A percentile compares a stretch with the other conserved stretches of the same genome.
Evolutionary conservation across 2,888 invertebrate genomes (phyloP).

Genomic region (Pandemis heparana): DNA sequence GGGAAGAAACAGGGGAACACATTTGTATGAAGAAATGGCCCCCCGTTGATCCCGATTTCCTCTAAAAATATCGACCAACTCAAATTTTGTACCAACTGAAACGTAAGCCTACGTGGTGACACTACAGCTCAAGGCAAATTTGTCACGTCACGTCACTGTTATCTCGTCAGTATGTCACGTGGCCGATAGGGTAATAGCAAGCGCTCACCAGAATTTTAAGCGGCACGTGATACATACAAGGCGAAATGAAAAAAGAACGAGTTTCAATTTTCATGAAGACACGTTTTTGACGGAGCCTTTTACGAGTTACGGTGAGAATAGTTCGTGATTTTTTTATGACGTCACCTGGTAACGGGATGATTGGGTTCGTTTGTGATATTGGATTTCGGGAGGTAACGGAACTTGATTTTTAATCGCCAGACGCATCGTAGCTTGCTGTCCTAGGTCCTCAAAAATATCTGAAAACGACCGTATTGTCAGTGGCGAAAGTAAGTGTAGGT

Average conservation of each 20-base stretch:
- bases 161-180: conserved; percentile 74
- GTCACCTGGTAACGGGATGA: neutral
- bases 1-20: no score
- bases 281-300: neutral
- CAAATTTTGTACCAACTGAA: neutral
- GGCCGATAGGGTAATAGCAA: conserved; percentile 74
- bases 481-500: no score
- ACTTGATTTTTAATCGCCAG: no score
- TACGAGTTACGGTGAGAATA: neutral
- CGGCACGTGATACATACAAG: conserved; percentile 53
- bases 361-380: neutral
- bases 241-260: conserved; percentile 50
- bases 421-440: no score
- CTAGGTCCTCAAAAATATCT: no score
- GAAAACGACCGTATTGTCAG: no score
- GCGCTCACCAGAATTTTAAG: conserved; percentile 69
- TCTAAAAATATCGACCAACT: no score
- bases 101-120: conserved; percentile 46
- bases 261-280: conserved; percentile 55
- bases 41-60: no score
- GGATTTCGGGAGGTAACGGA: neutral
- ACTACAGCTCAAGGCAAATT: conserved; percentile 57
- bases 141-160: conserved; percentile 72
- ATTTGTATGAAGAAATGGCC: no score
- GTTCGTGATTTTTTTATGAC: neutral